Percentiles rank a stretch among this genome's conserved stretches.
Evolutionary conservation across 2,797 vertebrate genomes (phyloP).

Genomic region (Poecilia wingei): DNA sequence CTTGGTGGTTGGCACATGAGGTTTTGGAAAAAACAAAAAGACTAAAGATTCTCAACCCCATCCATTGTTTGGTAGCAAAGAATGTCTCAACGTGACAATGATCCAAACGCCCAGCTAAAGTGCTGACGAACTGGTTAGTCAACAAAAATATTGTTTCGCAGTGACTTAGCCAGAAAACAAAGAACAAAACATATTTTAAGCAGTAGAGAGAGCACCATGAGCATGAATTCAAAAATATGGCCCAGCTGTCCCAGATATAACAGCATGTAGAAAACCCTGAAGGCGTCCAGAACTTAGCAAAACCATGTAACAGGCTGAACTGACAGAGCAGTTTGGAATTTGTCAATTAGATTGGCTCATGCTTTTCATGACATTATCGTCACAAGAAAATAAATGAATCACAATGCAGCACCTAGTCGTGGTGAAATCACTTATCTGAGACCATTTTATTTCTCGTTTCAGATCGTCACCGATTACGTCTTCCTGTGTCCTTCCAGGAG

Average conservation of each 20-base stretch:
- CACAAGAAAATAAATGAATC: background rate
- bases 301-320: background rate
- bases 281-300: background rate
- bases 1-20: background rate
- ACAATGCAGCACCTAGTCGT: background rate
- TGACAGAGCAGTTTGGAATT: background rate
- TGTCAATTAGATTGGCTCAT: background rate
- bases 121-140: background rate
- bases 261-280: background rate
- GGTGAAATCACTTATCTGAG: background rate
- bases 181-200: background rate
- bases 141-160: background rate
- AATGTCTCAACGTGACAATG: background rate
- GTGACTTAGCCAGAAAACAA: background rate
- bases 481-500: constrained; percentile 80
- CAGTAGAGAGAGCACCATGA: background rate
- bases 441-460: constrained; percentile 8
- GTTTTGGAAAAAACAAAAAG: background rate
- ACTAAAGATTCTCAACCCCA: background rate
- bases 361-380: background rate
- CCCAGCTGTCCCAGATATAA: background rate
- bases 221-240: background rate
- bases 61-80: background rate
- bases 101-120: background rate
- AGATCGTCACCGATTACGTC: constrained; percentile 83